Evolutionary conservation across 2,113 vertebrate genomes (phyloP), one percentile per base, ranked within the genome.

Genomic region (Condylura cristata): DNA sequence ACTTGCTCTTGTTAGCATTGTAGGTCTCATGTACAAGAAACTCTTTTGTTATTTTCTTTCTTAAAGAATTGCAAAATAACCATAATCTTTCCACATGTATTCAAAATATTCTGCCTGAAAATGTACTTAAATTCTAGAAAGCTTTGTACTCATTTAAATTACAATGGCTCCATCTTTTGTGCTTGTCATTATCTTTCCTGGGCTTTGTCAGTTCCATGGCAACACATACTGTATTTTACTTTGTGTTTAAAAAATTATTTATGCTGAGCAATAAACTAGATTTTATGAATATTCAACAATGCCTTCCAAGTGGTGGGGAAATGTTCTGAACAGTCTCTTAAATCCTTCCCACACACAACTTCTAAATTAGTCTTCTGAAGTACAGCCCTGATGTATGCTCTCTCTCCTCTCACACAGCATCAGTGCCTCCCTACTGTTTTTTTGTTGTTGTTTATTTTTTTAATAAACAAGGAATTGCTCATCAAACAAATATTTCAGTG

Each of bases 231-330:
- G 75, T 95, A 91, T 91, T 97, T 63, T 32, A 94, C 65, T 94
- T 95, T 94, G 91, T 88, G 65, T 91, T 96, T 90, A 90, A 96
- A 96, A 96, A 97, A 96, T 53, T 10, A 94, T 97, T 98, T 97
- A 65, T 82, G 75, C 96, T 78, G 88, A 96, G 74, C 0, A 0
- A 74, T 79, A 95, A 97, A 96, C 86, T 66, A 34, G 20, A 79
- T 79, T 87, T 37, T 89, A 58, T 92, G 89, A 97, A 93, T 94
- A 61, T 95, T 93, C 94, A 95, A 39, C 86, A 97, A 71, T 86
- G 95, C 61, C 41, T 60, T 91, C 34, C 46, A 53, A 72, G 60
- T 92, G 87, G 85, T 80, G 63, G 85, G 78, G 63, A 75, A 97
- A 95, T 91, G 87, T 91, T 79, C 76, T n/a, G 78, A 74, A n/a